Evolutionary conservation across 2,888 invertebrate species (phyloP).

Genomic region (Polymixis lichenea): DNA sequence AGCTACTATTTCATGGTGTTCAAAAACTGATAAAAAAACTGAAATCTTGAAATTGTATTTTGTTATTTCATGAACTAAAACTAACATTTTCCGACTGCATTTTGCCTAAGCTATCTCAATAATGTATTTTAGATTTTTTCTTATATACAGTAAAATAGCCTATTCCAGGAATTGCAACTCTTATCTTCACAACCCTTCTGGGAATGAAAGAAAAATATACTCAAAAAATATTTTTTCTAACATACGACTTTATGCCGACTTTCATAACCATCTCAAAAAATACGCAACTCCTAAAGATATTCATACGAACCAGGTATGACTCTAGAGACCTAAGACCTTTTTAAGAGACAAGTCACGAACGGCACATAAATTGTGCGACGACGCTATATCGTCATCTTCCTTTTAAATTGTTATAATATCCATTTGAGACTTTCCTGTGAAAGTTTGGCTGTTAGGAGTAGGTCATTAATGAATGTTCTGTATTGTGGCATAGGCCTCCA

Average conservation of each 20-base stretch:
- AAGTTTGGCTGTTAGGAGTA: conserved; percentile 28
- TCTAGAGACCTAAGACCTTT: conserved; percentile 36
- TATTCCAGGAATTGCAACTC: background rate
- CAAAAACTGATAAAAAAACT: too few species aligned
- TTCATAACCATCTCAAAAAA: background rate
- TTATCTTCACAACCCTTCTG: background rate
- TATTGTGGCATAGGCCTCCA: too few species aligned
- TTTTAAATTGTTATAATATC: conserved; percentile 60
- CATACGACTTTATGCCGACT: background rate
- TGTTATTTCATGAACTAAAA: too few species aligned
- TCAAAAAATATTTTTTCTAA: background rate
- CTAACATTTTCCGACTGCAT: too few species aligned
- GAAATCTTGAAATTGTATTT: too few species aligned
- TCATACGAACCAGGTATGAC: conserved; percentile 30
- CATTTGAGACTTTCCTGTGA: conserved; percentile 28
- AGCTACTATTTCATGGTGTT: too few species aligned
- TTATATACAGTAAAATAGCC: too few species aligned
- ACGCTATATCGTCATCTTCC: conserved; percentile 29
- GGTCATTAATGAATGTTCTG: conserved; percentile 9
- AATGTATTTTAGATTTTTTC: too few species aligned
- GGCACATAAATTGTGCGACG: conserved; percentile 48
- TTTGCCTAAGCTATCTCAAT: too few species aligned
- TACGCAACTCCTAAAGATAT: conserved; percentile 20
- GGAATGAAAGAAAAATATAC: background rate
- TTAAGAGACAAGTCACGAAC: conserved; percentile 54